Base-by-base conservation (phyloP, 2,113 vertebrate genomes). In the Lonchura striata region DNA sequence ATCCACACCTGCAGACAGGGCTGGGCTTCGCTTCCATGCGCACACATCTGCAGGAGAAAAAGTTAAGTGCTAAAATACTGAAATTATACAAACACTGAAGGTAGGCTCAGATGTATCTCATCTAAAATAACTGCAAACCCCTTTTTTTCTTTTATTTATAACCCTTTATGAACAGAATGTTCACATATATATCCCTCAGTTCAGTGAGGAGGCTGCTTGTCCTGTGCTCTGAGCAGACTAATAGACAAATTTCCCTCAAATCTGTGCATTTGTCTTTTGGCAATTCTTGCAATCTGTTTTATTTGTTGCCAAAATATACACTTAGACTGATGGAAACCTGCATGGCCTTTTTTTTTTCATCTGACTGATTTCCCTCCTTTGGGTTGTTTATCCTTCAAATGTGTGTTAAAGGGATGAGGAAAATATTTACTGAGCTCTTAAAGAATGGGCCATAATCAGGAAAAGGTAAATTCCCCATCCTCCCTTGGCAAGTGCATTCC, bases 341-440 rank as follows among this genome's bases (percentile, higher is more conserved):
- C 23, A 16, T 15, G 24, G 54, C 46, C 15, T 28, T 47, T 83
- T 76, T 60, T 65, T 42, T 31, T 69, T 3, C 0, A 11, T 35
- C 71, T 94, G 86, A 94, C 66, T 85, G 53, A 96, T 95, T 95
- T 95, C 35, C 37, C 54, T 86, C 87, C 50, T 95, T 91, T 90
- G 87, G 63, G 75, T 57, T 95, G 42, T 92, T 96, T 91, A 72
- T 82, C 90, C 78, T 92, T 96, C 79, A 90, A 71, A 52, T 23
- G n/a, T 35, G 35, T 77, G 44, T 94, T 87, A 90, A 86, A 94
- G 56, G 41, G 63, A 78, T 88, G 79, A 96, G 64, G 79, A 41
- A 94, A 93, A 82, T 80, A 94, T 85, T 91, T 95, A 57, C 90
- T 24, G 88, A 92, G 79, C 90, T 92, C 60, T 88, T 95, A 90